Percentiles rank a stretch among this genome's conserved stretches.
Conservation (phyloP, 2,888 invertebrate species). For the Druceiella hillmani region DNA sequence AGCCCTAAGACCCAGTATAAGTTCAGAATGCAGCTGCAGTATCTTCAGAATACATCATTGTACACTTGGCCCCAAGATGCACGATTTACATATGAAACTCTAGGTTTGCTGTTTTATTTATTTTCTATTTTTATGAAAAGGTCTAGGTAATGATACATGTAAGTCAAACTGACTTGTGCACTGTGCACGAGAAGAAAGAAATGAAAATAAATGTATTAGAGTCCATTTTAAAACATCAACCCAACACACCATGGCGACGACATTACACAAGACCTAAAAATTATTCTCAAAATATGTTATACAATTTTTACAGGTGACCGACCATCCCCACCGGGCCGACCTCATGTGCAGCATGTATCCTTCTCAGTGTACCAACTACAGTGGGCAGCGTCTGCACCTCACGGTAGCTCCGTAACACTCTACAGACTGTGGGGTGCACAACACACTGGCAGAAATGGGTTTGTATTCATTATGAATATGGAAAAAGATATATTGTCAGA, state of each 20-base stretch:
- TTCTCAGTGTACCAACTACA: constrained; percentile 70
- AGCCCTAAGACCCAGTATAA: constrained; percentile 73
- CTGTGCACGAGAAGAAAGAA: no score
- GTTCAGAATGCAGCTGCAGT: constrained; percentile 63
- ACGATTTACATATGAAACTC: constrained; percentile 69
- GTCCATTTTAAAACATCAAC: constrained; percentile 3
- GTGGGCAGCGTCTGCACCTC: constrained; percentile 74
- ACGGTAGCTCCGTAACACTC: constrained; percentile 67
- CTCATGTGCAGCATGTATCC: constrained; percentile 67
- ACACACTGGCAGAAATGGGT: no score
- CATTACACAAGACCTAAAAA: constrained; percentile 3
- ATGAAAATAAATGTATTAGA: no score
- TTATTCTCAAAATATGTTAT: constrained; percentile 12
- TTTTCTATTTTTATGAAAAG: background rate
- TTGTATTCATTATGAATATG: no score
- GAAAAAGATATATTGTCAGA: no score
- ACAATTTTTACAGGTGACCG: constrained; percentile 58
- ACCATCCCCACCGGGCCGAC: constrained; percentile 73
- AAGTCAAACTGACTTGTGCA: no score
- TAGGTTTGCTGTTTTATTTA: constrained; percentile 45
- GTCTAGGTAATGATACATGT: no score
- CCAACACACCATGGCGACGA: background rate
- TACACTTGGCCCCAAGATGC: constrained; percentile 71
- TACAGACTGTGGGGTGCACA: constrained; percentile 75
- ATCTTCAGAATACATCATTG: constrained; percentile 51